phyloP scores from a whole-genome alignment of 2,888 invertebrate species.

The Pelosia muscerda region DNA sequence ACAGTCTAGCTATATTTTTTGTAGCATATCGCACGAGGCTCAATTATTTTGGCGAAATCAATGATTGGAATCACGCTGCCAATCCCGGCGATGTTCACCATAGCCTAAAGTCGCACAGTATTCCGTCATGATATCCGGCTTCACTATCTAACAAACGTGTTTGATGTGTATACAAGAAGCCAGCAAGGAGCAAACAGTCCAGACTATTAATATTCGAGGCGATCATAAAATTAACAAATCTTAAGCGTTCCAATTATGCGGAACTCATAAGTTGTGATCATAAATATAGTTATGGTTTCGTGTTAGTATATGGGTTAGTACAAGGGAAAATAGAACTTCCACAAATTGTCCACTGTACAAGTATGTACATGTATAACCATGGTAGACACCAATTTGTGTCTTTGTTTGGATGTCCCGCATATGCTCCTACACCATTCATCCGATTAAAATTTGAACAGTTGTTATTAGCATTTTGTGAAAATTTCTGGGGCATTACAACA shows the following conservation, averaged over 20 bases:
- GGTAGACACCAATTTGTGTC: not conserved
- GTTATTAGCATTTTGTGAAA: not conserved
- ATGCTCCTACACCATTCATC: not conserved
- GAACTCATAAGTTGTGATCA: slow-evolving; percentile 10
- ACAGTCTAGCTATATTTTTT: not conserved
- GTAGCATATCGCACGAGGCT: no score
- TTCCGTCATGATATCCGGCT: no score
- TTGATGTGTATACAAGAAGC: not conserved
- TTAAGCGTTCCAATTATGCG: slow-evolving; percentile 1
- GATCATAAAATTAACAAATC: slow-evolving; percentile 16
- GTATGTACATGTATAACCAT: not conserved
- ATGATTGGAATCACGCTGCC: not conserved
- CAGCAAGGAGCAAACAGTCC: not conserved
- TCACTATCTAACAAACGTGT: no score
- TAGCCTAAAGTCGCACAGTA: not conserved
- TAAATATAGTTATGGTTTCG: slow-evolving; percentile 10
- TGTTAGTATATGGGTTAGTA: not conserved
- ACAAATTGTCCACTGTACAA: not conserved
- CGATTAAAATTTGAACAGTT: not conserved
- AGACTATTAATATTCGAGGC: slow-evolving; percentile 10
- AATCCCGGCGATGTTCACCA: not conserved
- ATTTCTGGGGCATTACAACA: not conserved
- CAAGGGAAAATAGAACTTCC: not conserved
- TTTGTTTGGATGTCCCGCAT: not conserved
- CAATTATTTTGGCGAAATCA: no score